A percentile compares a stretch with the other conserved stretches of the same genome.
These are phyloP conservation scores for Orthosia gracilis DNA, from an alignment of 2,888 invertebrate species.

Conservation along the genomic window DNA sequence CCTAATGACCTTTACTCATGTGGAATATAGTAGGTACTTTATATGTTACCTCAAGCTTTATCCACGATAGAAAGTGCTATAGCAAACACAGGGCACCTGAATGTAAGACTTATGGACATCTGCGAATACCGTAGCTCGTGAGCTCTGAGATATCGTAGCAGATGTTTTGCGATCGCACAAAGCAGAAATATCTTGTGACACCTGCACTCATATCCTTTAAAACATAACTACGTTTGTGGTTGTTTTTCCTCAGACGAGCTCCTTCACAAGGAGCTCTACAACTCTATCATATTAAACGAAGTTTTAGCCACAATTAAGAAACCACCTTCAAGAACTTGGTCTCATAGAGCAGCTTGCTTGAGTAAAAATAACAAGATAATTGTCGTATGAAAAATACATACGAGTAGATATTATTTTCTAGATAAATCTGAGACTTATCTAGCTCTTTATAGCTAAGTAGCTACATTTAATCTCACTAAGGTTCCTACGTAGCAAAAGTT, in stretches of 20 bases:
- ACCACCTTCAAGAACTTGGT: neutral
- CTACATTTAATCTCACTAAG: neutral
- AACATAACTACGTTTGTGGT: neutral
- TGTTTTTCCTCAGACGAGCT: neutral
- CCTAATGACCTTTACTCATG: neutral
- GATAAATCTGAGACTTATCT: neutral
- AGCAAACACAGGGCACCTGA: neutral
- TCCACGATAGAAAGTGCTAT: neutral
- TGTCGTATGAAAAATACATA: neutral
- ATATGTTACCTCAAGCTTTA: neutral
- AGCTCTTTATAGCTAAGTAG: conserved; percentile 13
- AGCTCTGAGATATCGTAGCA: too few species aligned
- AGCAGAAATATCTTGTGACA: neutral
- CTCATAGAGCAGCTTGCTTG: neutral
- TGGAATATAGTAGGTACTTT: neutral
- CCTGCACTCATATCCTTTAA: neutral
- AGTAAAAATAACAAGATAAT: neutral
- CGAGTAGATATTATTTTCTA: neutral
- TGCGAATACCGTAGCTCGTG: neutral
- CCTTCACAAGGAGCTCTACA: neutral
- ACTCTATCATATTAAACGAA: too few species aligned
- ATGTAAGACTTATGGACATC: neutral
- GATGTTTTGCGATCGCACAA: neutral
- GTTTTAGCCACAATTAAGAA: neutral
- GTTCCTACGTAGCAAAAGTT: neutral